phyloP scores from a whole-genome alignment of 2,113 vertebrate genomes.

The Bucco capensis region DNA sequence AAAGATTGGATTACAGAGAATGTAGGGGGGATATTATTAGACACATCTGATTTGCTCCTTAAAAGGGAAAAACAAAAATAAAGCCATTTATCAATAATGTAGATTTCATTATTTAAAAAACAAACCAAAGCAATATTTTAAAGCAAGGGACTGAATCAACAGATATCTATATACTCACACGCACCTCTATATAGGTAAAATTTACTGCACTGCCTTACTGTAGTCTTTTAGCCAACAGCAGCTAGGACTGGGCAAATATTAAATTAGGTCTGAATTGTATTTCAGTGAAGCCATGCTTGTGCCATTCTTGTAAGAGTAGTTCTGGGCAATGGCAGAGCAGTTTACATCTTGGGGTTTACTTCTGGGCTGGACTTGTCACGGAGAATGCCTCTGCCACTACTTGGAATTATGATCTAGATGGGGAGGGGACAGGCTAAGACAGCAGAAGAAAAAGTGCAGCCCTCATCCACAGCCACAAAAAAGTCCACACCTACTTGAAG shows the following conservation, averaged over 20 bases:
- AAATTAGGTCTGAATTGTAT: neutral
- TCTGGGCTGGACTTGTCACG: neutral
- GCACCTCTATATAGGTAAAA: neutral
- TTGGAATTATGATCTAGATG: accelerated
- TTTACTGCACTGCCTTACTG: neutral
- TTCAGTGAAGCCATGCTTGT: neutral
- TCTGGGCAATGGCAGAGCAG: neutral
- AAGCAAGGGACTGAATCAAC: neutral
- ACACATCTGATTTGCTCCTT: neutral
- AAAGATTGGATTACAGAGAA: neutral
- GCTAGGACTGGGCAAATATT: neutral
- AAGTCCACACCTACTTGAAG: neutral
- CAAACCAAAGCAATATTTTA: neutral
- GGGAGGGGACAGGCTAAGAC: neutral
- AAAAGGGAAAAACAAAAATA: neutral
- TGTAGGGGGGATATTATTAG: neutral
- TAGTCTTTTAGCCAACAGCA: neutral
- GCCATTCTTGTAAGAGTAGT: neutral
- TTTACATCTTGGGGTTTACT: neutral
- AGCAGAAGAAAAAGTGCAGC: neutral
- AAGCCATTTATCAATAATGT: neutral
- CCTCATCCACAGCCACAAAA: neutral
- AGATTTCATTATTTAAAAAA: neutral
- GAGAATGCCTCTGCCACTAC: neutral
- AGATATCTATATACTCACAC: too few relatives aligned